Evolutionary conservation across 64 coral and sea anemone genomes (phyloP), one percentile per base, ranked within the genome.

Genomic region (Astreopora myriophthalma): DNA sequence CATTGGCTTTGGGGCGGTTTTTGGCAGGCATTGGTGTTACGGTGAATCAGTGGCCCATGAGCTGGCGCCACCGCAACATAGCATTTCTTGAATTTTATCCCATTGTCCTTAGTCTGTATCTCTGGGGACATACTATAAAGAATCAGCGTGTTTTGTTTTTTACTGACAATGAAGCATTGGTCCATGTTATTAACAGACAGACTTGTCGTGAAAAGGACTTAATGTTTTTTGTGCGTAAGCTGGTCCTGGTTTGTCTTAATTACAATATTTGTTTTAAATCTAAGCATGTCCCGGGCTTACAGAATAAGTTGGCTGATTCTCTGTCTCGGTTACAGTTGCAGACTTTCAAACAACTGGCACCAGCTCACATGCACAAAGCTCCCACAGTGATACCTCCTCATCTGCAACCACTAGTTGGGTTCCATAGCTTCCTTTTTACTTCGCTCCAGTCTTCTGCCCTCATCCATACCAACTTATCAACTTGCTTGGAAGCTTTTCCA

Each of bases 101-200:
- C 49, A 55, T 55, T 55, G 49, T 55, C 49, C 49, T 55, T 55
- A 55, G 49, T 55, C 16, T 55, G 1, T 20, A 55, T 55, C 49
- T 55, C 49, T 55, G 16, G 49, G 49, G 49, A 55, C 1, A 55
- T 55, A 12, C 1, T 55, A 2, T 87, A 29, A 42, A 52, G 26
- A 81, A 79, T 48, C 73, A 74, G 22, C 69, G 74, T 69, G 76
- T 87, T 36, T 71, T 87, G 5, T 92, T 92, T 85, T 92, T 85
- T 84, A 92, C 89, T 28, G 89, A 91, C 38, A 91, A 86, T 48
- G 76, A 42, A 40, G 89, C 77, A 37, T 84, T 91, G 40, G 89
- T 73, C 26, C 67, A 91, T 58, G 66, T 86, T 44, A 74, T 92
- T 37, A 92, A 86, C 61, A 85, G 58, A 73, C 51, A 71, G 48